phyloP scores from a whole-genome alignment of 2,888 invertebrate species.

The Synergus japonicus region DNA sequence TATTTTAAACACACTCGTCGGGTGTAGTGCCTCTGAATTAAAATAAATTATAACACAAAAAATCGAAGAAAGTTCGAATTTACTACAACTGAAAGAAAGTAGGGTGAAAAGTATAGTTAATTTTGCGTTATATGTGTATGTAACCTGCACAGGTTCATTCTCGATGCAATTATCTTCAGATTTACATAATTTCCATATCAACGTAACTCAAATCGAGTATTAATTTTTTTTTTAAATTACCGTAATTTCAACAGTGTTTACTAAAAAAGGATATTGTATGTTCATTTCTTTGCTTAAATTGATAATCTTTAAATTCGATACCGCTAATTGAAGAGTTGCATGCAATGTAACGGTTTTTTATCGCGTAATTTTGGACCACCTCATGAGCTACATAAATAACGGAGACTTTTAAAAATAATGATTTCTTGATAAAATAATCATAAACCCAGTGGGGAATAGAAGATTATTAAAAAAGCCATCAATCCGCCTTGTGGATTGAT shows the following conservation, averaged over 20 bases:
- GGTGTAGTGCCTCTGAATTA: too few species aligned
- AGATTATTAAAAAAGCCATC: neutral
- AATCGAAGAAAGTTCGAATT: neutral
- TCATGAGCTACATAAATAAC: conserved; percentile 52
- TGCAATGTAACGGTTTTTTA: neutral
- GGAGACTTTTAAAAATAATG: neutral
- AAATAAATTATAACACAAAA: neutral
- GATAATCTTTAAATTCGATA: neutral
- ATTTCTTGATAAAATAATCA: neutral
- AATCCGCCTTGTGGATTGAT: neutral
- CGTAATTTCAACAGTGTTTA: neutral
- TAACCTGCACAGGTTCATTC: neutral
- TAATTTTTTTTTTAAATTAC: neutral
- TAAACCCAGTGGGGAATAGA: neutral
- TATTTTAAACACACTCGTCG: too few species aligned
- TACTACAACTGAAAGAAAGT: neutral
- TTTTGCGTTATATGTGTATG: neutral
- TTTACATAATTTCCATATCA: conserved; percentile 18
- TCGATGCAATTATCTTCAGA: neutral
- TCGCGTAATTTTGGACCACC: neutral
- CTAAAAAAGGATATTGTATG: neutral
- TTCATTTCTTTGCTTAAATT: neutral
- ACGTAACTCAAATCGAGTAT: neutral
- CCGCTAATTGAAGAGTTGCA: neutral
- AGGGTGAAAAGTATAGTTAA: neutral